Conservation (phyloP, 2,888 invertebrate species). For the Tetranychus piercei region DNA sequence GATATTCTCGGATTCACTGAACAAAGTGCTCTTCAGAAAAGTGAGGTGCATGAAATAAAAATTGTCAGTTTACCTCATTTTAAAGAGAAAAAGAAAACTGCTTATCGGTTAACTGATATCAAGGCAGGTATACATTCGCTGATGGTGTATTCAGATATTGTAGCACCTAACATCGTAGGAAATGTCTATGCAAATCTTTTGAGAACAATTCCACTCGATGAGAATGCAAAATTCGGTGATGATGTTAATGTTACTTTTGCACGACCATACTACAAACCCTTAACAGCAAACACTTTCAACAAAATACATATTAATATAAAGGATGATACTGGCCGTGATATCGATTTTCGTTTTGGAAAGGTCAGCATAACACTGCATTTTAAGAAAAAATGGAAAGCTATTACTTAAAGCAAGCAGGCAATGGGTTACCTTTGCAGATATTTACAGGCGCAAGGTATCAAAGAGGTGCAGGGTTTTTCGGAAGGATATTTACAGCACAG, state of each 20-base stretch:
- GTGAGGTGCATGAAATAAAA: too few relatives aligned
- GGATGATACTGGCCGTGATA: too few relatives aligned
- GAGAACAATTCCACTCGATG: background rate
- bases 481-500: background rate
- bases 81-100: too few relatives aligned
- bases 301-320: too few relatives aligned
- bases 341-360: too few relatives aligned
- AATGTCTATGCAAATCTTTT: background rate
- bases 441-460: slow-evolving; percentile 13
- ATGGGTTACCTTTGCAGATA: background rate
- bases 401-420: slow-evolving; percentile 14
- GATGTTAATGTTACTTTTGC: background rate
- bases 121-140: background rate
- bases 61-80: slow-evolving; percentile 4
- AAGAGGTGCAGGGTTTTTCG: slow-evolving; percentile 15
- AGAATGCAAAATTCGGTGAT: slow-evolving; percentile 8
- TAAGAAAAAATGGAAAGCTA: background rate
- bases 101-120: background rate
- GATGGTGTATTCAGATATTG: slow-evolving; percentile 10
- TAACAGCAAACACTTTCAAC: background rate
- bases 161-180: slow-evolving; percentile 7
- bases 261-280: background rate
- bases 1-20: background rate
- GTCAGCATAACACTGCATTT: too few relatives aligned
- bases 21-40: background rate